Evolutionary conservation across 2,888 invertebrate genomes (phyloP), one percentile per base, ranked within the genome.

Genomic region (Lasius fuliginosus): DNA sequence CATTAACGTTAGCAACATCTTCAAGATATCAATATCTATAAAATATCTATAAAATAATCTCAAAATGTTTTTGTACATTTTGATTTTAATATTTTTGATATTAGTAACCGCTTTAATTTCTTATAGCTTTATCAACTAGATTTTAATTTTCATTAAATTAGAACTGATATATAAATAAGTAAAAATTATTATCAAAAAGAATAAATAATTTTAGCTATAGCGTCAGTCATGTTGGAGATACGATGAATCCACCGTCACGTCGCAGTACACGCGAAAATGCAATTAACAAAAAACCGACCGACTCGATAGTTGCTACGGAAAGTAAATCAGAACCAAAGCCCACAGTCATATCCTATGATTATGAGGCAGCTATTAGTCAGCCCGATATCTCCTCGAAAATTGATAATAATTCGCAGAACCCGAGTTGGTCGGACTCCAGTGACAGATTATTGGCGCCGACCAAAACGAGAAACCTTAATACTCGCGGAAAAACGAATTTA

Each of bases 301-400:
- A 58, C 9, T 81, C 90, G 0, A 84, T 60, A 12, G 3, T 76
- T 1, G 15, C 11, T 27, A 18, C n/a, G 0, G 40, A 56, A 18
- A 76, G 11, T 46, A 87, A 84, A 74, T 56, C 12, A 4, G 30
- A 76, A 81, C 11, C 64, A 3, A 83, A 86, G n/a, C 9, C 83
- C 1, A 64, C 75, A 49, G 46, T 73, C 0, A 75, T 88, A 30
- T 87, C 88, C 0, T 89, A 88, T 82, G 88, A 92, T 67, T 90
- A 91, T 40, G 89, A 92, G 8, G 91, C 88, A 1, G 88, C 89
- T 9, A 49, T 91, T 46, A 88, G 87, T 36, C 91, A 90, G 18
- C 89, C 92, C 8, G 91, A 91, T 49, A 85, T 92, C 27, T 75
- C 88, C 4, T 79, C 53, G 30, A 56, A 79, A 42, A 33, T 60